Evolutionary conservation across 2,113 vertebrate genomes (phyloP), one percentile per base, ranked within the genome.

Genomic region (Microtus richardsoni): DNA sequence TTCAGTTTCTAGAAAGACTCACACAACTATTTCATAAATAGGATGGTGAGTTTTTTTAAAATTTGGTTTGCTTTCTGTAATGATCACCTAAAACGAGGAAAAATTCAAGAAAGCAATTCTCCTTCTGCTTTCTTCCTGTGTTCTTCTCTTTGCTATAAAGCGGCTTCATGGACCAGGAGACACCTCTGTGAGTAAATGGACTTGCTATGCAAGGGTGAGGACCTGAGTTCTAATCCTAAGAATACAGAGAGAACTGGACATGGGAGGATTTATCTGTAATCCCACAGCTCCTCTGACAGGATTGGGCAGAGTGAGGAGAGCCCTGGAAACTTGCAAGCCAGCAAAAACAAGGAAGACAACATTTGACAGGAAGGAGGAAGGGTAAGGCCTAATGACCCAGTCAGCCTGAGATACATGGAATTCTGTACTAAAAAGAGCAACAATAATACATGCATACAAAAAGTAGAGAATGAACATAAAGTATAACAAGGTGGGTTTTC

Each of bases 1-100:
- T 95, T 49, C 80, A 85, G 19, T 75, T 88, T 93, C 93, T 93
- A 24, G 30, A 75, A 95, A 47, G 41, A 30, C 70, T 89, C 64
- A 89, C 26, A 80, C 75, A 62, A 91, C 49, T 28, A 97, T 11
- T 54, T 60, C 4, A 7, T 11, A 52, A 73, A 91, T 24, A 89
- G 0, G 36, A 91, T 47, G 71, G 19, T 41, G n/a, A 80, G 87
- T 84, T 92, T 39, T 39, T 71, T 70, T 21, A 49, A 39, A 5
- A 36, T 44, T 49, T 89, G 44, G 9, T 52, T 26, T 91, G n/a
- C 49, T 91, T 88, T 93, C 91, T 79, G 70, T 8, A 75, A 74
- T 47, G 41, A 28, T 47, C 74, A 77, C 13, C 41, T 47, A 77
- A 47, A 77, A 77, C 28, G 74, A 75, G 24, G 39, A 47, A 44